These are phyloP conservation scores for Talpa occidentalis DNA, from an alignment of 2,113 vertebrate genomes.

Conservation along the genomic window DNA sequence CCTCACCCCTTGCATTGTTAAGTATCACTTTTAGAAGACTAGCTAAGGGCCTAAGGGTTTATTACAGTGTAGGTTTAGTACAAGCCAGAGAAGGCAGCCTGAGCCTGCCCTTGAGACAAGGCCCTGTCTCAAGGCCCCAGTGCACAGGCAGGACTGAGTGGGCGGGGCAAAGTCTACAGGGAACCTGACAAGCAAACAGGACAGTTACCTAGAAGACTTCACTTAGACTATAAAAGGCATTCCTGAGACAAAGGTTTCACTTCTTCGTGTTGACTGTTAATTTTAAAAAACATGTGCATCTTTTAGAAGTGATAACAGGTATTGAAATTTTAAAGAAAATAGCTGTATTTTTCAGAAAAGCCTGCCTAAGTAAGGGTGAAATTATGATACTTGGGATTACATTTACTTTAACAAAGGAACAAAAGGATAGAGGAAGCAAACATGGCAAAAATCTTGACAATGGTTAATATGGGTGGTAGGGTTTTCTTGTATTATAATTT, in stretches of 20 bases:
- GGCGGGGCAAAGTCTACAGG: too few species aligned
- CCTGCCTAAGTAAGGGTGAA: neutral
- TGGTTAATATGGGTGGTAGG: neutral
- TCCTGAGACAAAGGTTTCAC: neutral
- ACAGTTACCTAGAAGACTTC: too few species aligned
- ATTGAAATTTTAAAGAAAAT: neutral
- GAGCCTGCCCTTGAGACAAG: neutral
- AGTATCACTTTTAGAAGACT: neutral
- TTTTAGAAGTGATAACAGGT: neutral
- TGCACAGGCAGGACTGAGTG: too few species aligned
- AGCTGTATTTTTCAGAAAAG: neutral
- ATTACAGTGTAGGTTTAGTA: neutral
- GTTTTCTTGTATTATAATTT: neutral
- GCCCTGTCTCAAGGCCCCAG: too few species aligned
- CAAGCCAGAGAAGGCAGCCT: neutral
- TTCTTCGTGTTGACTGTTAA: neutral
- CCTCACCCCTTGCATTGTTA: neutral
- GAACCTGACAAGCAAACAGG: too few species aligned
- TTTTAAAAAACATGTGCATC: neutral
- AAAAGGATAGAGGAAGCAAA: neutral
- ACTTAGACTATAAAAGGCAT: neutral
- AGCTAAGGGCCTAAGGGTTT: neutral
- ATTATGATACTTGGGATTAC: neutral
- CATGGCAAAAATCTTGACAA: neutral
- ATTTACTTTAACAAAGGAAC: neutral